Evolutionary conservation across 2,888 invertebrate genomes (phyloP), one percentile per base, ranked within the genome.

Genomic region (Neria commutata): DNA sequence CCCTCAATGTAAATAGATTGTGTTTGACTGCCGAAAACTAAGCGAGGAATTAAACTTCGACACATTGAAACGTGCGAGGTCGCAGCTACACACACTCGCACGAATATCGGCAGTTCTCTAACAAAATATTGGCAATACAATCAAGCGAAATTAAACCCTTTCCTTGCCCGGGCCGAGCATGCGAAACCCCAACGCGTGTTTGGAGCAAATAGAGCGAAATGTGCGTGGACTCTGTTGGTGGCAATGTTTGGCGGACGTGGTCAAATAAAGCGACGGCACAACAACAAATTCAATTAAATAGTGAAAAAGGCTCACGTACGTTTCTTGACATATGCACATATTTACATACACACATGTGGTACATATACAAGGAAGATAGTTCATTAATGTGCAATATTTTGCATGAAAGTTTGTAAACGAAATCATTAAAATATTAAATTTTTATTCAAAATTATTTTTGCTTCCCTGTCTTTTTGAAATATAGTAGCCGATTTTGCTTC

Each of bases 181-280:
- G 37, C 40, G 33, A 29, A 11, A 29, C 29, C 11, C 6, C 62
- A 61, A 62, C 66, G 63, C 56, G 64, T 59, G 37, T 4, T 37
- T n/a, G n/a, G n/a, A n/a, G n/a, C n/a, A n/a, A n/a, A n/a, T 37
- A 37, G 37, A 14, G 37, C n/a, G 37, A 37, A 14, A 14, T 37
- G 37, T 37, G 4, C n/a, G 37, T 6, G 37, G 37, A 6, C 14
- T 8, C 29, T 5, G 29, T 5, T 11, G 29, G 5, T 11, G 29
- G 29, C 11, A 11, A 29, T 29, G 11, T 29, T n/a, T 29, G 29
- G 6, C 11, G 21, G 21, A 71, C 73, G 72, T 71, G 71, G 73
- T 70, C 68, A 72, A 71, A 72, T 70, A 71, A 71, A 71, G 68
- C 68, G 72, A 67, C 68, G 73, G 62, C 46, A 48, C 64, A 66